These are phyloP conservation scores for Philaenus spumarius DNA, from an alignment of 1,140 invertebrate species.

Conservation along the genomic window DNA sequence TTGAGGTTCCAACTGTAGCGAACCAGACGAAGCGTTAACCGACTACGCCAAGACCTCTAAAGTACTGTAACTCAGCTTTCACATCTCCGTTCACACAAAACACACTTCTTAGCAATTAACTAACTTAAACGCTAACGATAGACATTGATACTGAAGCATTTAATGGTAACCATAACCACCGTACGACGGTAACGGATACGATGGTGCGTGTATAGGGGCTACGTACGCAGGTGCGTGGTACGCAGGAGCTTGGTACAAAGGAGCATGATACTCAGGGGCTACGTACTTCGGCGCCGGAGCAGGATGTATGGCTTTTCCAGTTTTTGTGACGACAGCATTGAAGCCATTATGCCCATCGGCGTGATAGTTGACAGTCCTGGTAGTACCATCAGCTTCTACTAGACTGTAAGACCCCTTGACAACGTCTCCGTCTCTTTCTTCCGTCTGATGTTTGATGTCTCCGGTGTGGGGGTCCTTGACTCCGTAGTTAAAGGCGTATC, in stretches of 20 bases:
- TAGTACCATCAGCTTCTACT: constrained; percentile 51
- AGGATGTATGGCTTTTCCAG: constrained; percentile 43
- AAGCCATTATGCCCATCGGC: constrained; percentile 52
- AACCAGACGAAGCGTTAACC: too few relatives aligned
- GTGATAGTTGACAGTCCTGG: constrained; percentile 50
- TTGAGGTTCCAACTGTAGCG: too few relatives aligned
- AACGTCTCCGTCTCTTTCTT: constrained; percentile 45
- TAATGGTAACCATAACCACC: too few relatives aligned
- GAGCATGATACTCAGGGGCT: constrained; percentile 18
- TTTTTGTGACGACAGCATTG: constrained; percentile 50
- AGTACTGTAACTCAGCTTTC: too few relatives aligned
- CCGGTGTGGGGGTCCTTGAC: constrained; percentile 47
- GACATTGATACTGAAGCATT: too few relatives aligned
- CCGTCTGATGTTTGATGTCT: constrained; percentile 46
- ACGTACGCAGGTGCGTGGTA: constrained; percentile 16
- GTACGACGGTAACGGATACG: too few relatives aligned
- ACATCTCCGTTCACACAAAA: too few relatives aligned
- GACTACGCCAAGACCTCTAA: too few relatives aligned
- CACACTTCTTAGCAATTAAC: too few relatives aligned
- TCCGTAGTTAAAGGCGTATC: constrained; percentile 46
- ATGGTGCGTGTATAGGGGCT: constrained; percentile 6
- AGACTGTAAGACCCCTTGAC: constrained; percentile 49
- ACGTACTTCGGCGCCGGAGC: neutral
- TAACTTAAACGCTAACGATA: too few relatives aligned
- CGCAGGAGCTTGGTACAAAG: constrained; percentile 5